These are phyloP conservation scores for Australoheros scitulus DNA, from an alignment of 2,113 vertebrate species.

Conservation along the genomic window DNA sequence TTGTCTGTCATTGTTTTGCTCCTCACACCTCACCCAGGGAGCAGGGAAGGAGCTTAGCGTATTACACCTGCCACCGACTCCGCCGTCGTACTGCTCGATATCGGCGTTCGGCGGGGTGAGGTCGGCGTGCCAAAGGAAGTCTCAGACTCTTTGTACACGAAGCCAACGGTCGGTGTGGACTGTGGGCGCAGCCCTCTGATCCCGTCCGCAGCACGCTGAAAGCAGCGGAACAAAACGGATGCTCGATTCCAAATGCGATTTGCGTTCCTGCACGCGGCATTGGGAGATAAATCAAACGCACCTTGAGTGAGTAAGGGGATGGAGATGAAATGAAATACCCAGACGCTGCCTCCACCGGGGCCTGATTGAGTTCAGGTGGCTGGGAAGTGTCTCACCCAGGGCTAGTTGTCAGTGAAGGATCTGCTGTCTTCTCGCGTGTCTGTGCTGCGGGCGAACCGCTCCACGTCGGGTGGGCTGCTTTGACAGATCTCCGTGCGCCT, in stretches of 20 bases:
- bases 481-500: slow-evolving; percentile 74
- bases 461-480: slow-evolving; percentile 55
- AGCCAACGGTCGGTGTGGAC: background rate
- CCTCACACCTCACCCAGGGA: slow-evolving; percentile 77
- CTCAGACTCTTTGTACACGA: background rate
- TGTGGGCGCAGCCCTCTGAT: background rate
- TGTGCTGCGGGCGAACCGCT: slow-evolving; percentile 66
- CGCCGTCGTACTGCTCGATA: slow-evolving; percentile 3
- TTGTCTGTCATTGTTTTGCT: slow-evolving; percentile 77
- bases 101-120: slow-evolving; percentile 14
- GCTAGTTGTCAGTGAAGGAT: slow-evolving; percentile 79
- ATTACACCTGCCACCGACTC: slow-evolving; percentile 72
- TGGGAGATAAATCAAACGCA: slow-evolving; percentile 63
- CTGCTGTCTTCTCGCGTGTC: slow-evolving; percentile 66
- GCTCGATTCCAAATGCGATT: slow-evolving; percentile 48
- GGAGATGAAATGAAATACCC: slow-evolving; percentile 73
- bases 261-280: slow-evolving; percentile 20
- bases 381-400: slow-evolving; percentile 75
- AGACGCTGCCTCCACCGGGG: slow-evolving; percentile 61
- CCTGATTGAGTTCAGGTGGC: slow-evolving; percentile 80
- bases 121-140: slow-evolving; percentile 14
- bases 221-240: background rate
- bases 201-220: background rate
- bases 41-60: slow-evolving; percentile 66
- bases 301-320: slow-evolving; percentile 62